phyloP scores from a whole-genome alignment of 2,113 vertebrate species.

The Hystrix cristata region DNA sequence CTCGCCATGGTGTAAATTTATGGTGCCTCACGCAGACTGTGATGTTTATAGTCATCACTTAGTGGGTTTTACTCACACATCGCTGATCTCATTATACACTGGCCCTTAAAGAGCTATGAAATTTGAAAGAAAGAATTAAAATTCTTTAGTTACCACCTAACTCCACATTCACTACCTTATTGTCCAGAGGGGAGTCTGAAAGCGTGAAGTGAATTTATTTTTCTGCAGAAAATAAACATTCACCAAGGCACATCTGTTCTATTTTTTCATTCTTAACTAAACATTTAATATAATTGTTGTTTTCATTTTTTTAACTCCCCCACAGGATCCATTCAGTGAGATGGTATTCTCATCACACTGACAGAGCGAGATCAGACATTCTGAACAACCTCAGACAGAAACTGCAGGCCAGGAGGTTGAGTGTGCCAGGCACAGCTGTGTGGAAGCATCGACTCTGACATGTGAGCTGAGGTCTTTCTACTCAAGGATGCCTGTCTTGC shows the following conservation, averaged over 20 bases:
- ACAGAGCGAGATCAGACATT: constrained; percentile 35
- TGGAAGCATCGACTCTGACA: neutral
- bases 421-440: neutral
- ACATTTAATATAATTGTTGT: constrained; percentile 53
- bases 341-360: constrained; percentile 4
- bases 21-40: constrained; percentile 36
- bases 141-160: constrained; percentile 47
- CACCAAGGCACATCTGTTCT: constrained; percentile 38
- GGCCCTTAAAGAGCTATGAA: constrained; percentile 20
- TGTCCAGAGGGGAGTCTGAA: constrained; percentile 53
- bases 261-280: constrained; percentile 50
- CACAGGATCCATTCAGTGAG: constrained; percentile 58
- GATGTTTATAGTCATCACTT: constrained; percentile 73
- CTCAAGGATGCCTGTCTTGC: neutral
- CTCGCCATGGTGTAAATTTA: constrained; percentile 59
- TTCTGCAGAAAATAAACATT: constrained; percentile 67
- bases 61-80: constrained; percentile 47
- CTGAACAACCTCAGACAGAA: neutral
- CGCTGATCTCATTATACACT: constrained; percentile 13
- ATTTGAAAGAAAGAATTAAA: constrained; percentile 50
- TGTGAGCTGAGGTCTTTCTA: neutral
- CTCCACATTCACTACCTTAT: constrained; percentile 41
- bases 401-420: fast-evolving
- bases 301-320: constrained; percentile 53
- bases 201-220: constrained; percentile 66